These are phyloP conservation scores for Drosophila cardini DNA, from an alignment of 1,140 invertebrate species.

Conservation along the genomic window DNA sequence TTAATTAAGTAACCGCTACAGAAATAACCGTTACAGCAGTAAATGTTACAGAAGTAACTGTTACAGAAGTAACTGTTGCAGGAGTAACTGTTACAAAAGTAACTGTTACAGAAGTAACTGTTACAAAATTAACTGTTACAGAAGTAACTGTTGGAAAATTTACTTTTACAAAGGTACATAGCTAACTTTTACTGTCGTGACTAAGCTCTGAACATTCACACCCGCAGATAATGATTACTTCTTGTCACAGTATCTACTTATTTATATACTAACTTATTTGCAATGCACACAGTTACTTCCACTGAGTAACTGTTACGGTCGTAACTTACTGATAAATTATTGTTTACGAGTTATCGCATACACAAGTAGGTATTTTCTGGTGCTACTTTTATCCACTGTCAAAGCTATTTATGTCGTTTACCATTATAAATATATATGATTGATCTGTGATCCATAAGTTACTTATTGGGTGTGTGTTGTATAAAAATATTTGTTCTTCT, in stretches of 20 bases:
- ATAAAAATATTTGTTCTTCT: no score
- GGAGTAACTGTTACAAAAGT: not conserved
- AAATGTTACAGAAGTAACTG: not conserved
- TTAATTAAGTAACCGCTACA: not conserved
- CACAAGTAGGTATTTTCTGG: not conserved
- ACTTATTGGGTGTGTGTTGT: not conserved
- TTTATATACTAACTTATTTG: not conserved
- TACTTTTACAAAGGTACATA: not conserved
- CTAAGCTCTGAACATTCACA: not conserved
- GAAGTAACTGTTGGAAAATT: not conserved
- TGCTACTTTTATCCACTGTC: not conserved
- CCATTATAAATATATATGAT: not conserved
- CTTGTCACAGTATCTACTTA: not conserved
- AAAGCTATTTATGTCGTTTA: slow-evolving; percentile 1
- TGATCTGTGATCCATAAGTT: slow-evolving; percentile 2
- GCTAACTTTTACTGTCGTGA: not conserved
- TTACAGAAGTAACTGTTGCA: not conserved
- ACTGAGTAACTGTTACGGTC: not conserved
- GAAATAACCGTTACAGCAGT: not conserved
- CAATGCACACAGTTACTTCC: not conserved
- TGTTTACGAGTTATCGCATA: not conserved
- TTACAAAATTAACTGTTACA: not conserved
- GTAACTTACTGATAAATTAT: slow-evolving; percentile 2
- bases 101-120: slow-evolving; percentile 1
- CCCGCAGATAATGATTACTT: not conserved